Evolutionary conservation across 1,140 invertebrate species (phyloP).

Genomic region (Pomacea maculata): DNA sequence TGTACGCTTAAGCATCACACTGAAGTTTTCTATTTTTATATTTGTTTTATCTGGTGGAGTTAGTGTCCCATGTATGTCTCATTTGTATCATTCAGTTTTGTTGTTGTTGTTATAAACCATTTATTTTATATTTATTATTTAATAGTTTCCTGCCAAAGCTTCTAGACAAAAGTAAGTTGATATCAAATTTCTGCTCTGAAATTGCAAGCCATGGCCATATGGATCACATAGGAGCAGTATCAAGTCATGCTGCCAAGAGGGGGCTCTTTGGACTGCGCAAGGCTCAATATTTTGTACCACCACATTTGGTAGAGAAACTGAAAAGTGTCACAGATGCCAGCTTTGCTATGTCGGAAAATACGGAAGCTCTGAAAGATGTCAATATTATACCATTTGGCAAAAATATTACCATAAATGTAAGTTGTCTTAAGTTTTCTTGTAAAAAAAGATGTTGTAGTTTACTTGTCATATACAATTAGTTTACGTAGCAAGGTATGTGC

Average conservation of each 20-base stretch:
- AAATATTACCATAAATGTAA: conserved; percentile 39
- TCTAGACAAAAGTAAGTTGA: too few relatives aligned
- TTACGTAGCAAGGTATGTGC: too few relatives aligned
- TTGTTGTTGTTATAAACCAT: too few relatives aligned
- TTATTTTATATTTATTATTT: too few relatives aligned
- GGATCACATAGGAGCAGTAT: conserved; percentile 52
- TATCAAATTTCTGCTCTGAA: background rate
- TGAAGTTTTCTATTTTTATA: too few relatives aligned
- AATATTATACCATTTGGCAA: conserved; percentile 30
- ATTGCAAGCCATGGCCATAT: conserved; percentile 54
- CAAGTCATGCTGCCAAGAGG: conserved; percentile 49
- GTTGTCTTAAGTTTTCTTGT: conserved; percentile 12
- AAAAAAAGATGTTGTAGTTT: too few relatives aligned
- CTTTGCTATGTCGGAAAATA: conserved; percentile 34
- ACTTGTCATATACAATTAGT: too few relatives aligned
- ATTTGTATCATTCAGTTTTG: too few relatives aligned
- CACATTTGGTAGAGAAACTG: conserved; percentile 39
- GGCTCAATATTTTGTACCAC: conserved; percentile 47
- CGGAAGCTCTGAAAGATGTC: conserved; percentile 26
- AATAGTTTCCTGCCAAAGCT: too few relatives aligned
- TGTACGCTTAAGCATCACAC: too few relatives aligned
- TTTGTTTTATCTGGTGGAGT: too few relatives aligned
- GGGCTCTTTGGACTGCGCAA: conserved; percentile 32
- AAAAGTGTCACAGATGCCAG: conserved; percentile 25
- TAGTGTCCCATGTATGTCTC: too few relatives aligned